A percentile compares a stretch with the other conserved stretches of the same genome.
These are phyloP conservation scores for Phasia obesa DNA, from an alignment of 2,888 invertebrate genomes.

Conservation along the genomic window DNA sequence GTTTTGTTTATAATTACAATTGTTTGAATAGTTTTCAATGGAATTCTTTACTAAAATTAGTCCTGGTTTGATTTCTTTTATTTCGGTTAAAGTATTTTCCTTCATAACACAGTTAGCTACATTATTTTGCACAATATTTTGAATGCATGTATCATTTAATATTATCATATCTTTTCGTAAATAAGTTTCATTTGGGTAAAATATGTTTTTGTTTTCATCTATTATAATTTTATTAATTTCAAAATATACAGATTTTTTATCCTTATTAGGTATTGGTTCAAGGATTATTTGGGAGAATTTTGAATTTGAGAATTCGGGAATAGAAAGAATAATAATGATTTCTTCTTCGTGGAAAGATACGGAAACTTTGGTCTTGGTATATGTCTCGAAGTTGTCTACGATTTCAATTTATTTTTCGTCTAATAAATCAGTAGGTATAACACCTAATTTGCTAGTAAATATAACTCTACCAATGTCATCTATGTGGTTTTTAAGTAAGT, in stretches of 20 bases:
- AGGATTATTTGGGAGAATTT: neutral
- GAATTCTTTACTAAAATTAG: neutral
- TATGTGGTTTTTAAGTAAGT: too few relatives aligned
- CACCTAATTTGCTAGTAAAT: neutral
- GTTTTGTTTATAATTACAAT: slow-evolving; percentile 13
- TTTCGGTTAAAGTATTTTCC: slow-evolving; percentile 14
- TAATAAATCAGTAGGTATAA: neutral
- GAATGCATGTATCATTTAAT: slow-evolving; percentile 21
- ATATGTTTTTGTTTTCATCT: slow-evolving; percentile 20
- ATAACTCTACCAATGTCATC: too few relatives aligned
- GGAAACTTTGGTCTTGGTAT: slow-evolving; percentile 3
- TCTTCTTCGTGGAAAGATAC: slow-evolving; percentile 2
- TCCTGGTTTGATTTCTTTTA: slow-evolving; percentile 42
- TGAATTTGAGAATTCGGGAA: neutral
- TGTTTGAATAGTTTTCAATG: slow-evolving; percentile 8
- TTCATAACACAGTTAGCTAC: slow-evolving; percentile 10
- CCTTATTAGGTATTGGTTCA: slow-evolving; percentile 33
- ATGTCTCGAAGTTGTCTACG: slow-evolving; percentile 2
- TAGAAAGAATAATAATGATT: slow-evolving; percentile 29
- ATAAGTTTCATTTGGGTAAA: slow-evolving; percentile 26
- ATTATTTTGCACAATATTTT: slow-evolving; percentile 31
- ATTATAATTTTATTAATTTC: slow-evolving; percentile 21
- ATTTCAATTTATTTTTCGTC: slow-evolving; percentile 17
- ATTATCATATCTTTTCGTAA: slow-evolving; percentile 10
- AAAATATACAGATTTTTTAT: slow-evolving; percentile 37